A percentile compares a stretch with the other conserved stretches of the same genome.
Evolutionary conservation across 2,113 vertebrate genomes (phyloP).

Genomic region (Potamarius usumacintae): DNA sequence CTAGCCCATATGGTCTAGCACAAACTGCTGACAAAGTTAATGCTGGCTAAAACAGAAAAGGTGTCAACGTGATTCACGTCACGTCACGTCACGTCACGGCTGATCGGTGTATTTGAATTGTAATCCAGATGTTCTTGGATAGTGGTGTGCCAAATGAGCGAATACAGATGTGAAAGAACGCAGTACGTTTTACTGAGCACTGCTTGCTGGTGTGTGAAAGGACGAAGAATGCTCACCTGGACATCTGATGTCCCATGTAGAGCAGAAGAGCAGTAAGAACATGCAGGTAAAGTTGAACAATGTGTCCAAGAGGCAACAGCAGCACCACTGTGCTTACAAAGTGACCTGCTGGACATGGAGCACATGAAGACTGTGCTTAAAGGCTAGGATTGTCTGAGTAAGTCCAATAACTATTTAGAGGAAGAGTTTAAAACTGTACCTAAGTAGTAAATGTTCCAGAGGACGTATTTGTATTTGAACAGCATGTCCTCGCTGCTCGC

Average conservation of each 20-base stretch:
- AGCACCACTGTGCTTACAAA: conserved; percentile 75
- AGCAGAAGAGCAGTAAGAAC: conserved; percentile 76
- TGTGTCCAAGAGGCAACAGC: conserved; percentile 75
- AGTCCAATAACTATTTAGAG: not conserved
- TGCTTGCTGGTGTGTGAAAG: not conserved
- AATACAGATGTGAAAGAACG: not conserved
- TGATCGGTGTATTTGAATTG: no score
- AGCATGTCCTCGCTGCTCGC: conserved; percentile 75
- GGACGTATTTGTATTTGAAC: conserved; percentile 77
- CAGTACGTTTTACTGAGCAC: not conserved
- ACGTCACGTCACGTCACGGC: no score
- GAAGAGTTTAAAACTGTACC: conserved; percentile 63
- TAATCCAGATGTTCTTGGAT: no score
- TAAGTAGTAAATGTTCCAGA: conserved; percentile 78
- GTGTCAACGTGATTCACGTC: no score
- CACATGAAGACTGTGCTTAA: not conserved
- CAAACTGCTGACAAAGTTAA: no score
- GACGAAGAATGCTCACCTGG: conserved; percentile 70
- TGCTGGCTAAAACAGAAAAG: no score
- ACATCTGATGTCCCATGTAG: conserved; percentile 77
- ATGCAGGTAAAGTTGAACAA: conserved; percentile 82
- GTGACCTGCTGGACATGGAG: conserved; percentile 70
- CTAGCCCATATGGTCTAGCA: no score
- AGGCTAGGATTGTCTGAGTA: not conserved
- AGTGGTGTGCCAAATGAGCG: not conserved